Evolutionary conservation across 2,797 vertebrate genomes (phyloP), one percentile per base, ranked within the genome.

Genomic region (Melanogrammus aeglefinus): DNA sequence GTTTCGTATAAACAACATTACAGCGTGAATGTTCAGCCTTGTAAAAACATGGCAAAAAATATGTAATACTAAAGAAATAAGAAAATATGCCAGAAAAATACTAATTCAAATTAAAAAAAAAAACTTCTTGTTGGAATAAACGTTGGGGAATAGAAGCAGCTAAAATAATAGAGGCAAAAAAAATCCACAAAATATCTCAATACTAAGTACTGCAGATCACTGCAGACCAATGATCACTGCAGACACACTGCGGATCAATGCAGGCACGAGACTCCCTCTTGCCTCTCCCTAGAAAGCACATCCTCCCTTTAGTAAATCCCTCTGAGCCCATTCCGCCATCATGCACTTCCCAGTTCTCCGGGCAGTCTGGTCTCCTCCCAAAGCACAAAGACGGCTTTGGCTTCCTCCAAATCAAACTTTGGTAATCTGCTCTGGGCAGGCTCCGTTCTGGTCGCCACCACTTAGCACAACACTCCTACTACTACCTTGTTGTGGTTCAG

Each of bases 291-390:
- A n/a, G 27, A 72, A 74, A 12, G 66, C 41, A 69, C 78, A 13
- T 84, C 80, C 82, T 83, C 81, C 75, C 76, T 85, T 85, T 80
- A 21, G 63, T 85, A 81, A 84, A 83, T 81, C 78, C 78, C 74
- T 78, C 66, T 57, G 76, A 77, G 38, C 78, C 8, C 36, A 21
- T 47, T 75, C 33, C 51, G 44, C 35, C 76, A 36, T 66, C 39
- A 41, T 44, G 57, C 63, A 39, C 6, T 12, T 16, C 73, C 18
- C 6, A 47, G 7, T 4, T 24, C n/a, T 72, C 75, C 69, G 51
- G 77, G 76, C 73, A 76, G 27, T 47, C 44, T 35, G 79, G 74
- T 78, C 57, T 27, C 31, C 24, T 57, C 73, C 73, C 51, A 76
- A 76, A 78, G 21, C 12, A 24, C 21, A 69, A 69, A 69, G 63